These are phyloP conservation scores for Carollia perspicillata DNA, from an alignment of 2,113 vertebrate species.

Conservation along the genomic window DNA sequence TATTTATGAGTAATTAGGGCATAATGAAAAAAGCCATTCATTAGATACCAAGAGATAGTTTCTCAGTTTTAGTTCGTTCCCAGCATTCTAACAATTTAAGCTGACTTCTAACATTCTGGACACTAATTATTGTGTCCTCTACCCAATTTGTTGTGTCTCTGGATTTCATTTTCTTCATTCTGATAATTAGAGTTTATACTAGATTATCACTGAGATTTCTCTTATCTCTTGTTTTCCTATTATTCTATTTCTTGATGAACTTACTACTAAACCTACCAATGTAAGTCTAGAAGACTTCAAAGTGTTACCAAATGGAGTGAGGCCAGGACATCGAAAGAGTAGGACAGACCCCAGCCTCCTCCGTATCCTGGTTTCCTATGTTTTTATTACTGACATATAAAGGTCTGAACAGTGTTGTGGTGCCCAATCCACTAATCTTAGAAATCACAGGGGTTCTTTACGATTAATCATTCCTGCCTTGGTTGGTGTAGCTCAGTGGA, in stretches of 20 bases:
- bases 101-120: background rate
- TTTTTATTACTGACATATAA: background rate
- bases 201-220: background rate
- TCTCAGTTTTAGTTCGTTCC: background rate
- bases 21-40: background rate
- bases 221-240: background rate
- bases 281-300: background rate
- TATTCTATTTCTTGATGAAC: background rate
- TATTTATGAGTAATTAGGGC: background rate
- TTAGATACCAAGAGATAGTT: background rate
- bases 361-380: background rate
- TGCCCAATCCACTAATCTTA: background rate
- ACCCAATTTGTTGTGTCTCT: background rate
- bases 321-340: background rate
- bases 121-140: background rate
- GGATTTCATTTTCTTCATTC: background rate
- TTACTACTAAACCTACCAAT: background rate
- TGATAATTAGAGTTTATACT: background rate
- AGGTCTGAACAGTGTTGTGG: background rate
- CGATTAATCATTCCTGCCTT: background rate
- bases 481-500: no score
- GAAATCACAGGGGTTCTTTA: background rate
- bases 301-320: background rate
- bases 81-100: background rate
- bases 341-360: background rate